Evolutionary conservation across 2,113 vertebrate genomes (phyloP).

Genomic region (Rhadina sibilatrix): DNA sequence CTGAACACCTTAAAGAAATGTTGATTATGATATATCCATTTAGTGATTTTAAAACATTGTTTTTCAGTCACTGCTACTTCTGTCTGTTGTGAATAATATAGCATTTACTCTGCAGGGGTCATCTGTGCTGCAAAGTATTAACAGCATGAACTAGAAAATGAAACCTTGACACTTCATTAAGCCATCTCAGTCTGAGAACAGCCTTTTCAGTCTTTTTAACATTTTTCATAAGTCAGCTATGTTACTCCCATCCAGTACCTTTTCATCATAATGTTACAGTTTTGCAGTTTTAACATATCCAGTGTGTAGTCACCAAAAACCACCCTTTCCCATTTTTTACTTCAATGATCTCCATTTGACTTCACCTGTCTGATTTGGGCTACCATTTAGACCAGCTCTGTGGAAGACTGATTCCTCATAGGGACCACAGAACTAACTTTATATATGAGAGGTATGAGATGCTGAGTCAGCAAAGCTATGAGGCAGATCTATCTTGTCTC

Average conservation of each 20-base stretch:
- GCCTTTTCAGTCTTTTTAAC: not conserved
- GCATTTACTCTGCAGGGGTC: not conserved
- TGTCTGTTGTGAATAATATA: not conserved
- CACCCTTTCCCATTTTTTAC: not conserved
- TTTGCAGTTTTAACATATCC: not conserved
- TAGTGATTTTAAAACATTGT: not conserved
- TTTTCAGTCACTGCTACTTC: not conserved
- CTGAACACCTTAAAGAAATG: not conserved
- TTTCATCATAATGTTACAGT: not conserved
- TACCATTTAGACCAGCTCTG: not conserved
- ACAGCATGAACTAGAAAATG: not conserved
- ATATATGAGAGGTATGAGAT: not conserved
- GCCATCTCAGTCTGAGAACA: not conserved
- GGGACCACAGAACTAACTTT: not conserved
- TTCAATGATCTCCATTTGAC: not conserved
- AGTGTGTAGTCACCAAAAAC: accelerated
- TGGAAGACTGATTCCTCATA: not conserved
- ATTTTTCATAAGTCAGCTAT: not conserved
- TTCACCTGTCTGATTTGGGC: not conserved
- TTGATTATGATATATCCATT: not conserved
- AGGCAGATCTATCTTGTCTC: not conserved
- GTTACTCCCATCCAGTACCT: not conserved
- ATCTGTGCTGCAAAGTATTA: not conserved
- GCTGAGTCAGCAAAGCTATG: not conserved
- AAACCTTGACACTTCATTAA: not conserved